Base-by-base conservation (phyloP, 92 coral and sea anemone species). In the Siderastrea radians region DNA sequence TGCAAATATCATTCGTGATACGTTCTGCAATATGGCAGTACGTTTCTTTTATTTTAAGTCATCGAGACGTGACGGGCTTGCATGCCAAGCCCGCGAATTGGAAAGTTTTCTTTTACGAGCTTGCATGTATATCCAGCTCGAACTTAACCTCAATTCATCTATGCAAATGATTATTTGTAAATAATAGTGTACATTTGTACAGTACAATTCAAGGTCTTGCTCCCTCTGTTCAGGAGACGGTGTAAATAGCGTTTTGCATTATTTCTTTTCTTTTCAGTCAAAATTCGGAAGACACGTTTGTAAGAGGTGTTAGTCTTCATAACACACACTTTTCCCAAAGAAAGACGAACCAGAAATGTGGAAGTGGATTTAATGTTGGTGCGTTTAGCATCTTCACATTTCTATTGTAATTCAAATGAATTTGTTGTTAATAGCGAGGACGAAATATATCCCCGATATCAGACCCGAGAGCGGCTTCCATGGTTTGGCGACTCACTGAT, bases 391-490 rank as follows among this genome's bases (percentile, higher is more conserved):
- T 67, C 53, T 47, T 54, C 57, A 68, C 4, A 49, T 54, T 48
- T 68, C 86, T 55, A 54, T 70, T 82, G 78, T 82, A 15, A 82
- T 82, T 69, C 69, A 55, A 82, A 82, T 82, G 19, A 54, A 8
- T 6, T 10, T 48, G 44, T 16, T 8, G 86, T 53, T 53, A n/a
- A 68, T 57, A 2, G 48, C 53, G 43, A 26, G 26, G 53, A 70
- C 43, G 53, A 57, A 14, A 80, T 3, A 5, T 7, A 68, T 26
- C 9, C 7, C 14, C 38, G 51, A 48, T 15, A 6, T 47, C 17
- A n/a, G 46, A 53, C 9, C 7, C 78, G 15, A 3, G 45, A 2
- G 5, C 1, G 48, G 14, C 47, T 49, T 6, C 66, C 3, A 61
- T 13, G 17, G 2, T 61, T 61, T 14, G 66, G n/a, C 19, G 16